Conservation (phyloP, 2,888 invertebrate species). For the Acronicta leporina region DNA sequence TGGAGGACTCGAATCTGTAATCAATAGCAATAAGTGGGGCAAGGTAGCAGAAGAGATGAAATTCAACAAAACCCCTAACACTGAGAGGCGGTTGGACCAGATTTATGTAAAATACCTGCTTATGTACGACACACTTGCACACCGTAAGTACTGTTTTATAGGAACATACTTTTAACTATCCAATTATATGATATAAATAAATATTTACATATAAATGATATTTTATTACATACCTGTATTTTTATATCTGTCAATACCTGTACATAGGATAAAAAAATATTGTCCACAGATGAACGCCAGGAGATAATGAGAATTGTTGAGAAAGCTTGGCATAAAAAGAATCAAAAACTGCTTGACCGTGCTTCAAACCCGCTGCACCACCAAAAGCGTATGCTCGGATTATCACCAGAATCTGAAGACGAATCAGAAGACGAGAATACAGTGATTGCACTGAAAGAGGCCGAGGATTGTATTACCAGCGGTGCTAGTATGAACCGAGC, state of each 20-base stretch:
- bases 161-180: too few relatives aligned
- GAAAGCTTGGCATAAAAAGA: constrained; percentile 92
- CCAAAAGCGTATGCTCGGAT: constrained; percentile 65
- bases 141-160: constrained; percentile 80
- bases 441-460: constrained; percentile 81
- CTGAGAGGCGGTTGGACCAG: constrained; percentile 95
- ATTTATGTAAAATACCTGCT: constrained; percentile 97
- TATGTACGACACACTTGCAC: constrained; percentile 95
- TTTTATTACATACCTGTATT: too few relatives aligned
- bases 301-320: constrained; percentile 93
- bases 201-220: too few relatives aligned
- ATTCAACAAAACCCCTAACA: constrained; percentile 93
- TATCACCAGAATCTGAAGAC: constrained; percentile 67
- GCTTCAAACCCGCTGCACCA: constrained; percentile 73
- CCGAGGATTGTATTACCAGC: constrained; percentile 93
- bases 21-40: constrained; percentile 96
- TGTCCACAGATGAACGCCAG: constrained; percentile 91
- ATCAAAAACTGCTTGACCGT: constrained; percentile 76
- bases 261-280: neutral
- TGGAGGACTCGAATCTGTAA: constrained; percentile 95
- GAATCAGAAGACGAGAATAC: constrained; percentile 83
- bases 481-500: constrained; percentile 67
- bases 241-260: too few relatives aligned
- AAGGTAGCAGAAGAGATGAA: constrained; percentile 96
- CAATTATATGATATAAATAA: too few relatives aligned